Percentiles rank a stretch among this genome's conserved stretches.
Conservation (phyloP, 2,113 vertebrate genomes). For the Microtus ochrogaster region DNA sequence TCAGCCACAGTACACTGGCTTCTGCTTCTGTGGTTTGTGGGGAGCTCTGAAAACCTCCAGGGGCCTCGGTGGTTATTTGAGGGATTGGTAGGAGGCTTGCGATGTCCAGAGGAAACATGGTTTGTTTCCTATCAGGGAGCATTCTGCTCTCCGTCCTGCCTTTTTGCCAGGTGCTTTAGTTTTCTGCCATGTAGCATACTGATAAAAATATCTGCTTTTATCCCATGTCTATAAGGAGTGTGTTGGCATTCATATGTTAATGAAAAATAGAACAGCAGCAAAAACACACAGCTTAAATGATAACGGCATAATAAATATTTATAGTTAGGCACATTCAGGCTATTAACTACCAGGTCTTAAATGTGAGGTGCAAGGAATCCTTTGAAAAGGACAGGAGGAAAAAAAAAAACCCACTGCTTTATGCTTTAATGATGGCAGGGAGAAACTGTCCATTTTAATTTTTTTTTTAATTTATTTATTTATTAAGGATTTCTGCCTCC, state of each 20-base stretch:
- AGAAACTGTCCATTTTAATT: not conserved
- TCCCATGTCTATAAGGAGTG: not conserved
- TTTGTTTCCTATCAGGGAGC: not conserved
- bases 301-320: constrained; percentile 35
- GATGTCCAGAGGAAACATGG: not conserved
- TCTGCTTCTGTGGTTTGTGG: constrained; percentile 2
- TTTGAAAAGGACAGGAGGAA: constrained; percentile 30
- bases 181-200: not conserved
- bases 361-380: not conserved
- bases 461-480: too few species aligned
- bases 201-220: constrained; percentile 11
- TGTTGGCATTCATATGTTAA: not conserved
- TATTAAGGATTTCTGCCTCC: too few species aligned
- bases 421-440: constrained; percentile 23
- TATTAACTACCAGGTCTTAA: not conserved
- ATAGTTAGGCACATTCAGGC: not conserved
- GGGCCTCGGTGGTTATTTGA: constrained; percentile 8
- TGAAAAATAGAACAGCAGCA: not conserved
- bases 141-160: not conserved
- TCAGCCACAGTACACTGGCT: constrained; percentile 59
- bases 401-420: not conserved
- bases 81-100: not conserved
- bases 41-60: constrained; percentile 29
- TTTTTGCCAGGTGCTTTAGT: not conserved
- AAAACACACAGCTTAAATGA: not conserved